Evolutionary conservation across 2,888 invertebrate genomes (phyloP).

Genomic region (Clanis bilineata): DNA sequence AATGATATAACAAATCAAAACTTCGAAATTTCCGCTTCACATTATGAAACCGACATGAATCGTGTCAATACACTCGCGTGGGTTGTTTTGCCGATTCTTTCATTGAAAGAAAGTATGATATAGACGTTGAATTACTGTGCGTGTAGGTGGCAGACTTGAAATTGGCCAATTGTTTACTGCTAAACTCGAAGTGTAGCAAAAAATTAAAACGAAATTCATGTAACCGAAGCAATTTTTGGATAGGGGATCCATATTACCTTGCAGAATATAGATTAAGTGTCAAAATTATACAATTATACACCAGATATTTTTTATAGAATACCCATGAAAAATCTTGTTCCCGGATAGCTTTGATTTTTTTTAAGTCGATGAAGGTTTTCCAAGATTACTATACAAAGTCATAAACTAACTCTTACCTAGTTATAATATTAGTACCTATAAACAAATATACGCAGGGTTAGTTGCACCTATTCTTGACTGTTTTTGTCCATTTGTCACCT

Average conservation of each 20-base stretch:
- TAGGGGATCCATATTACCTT: too few species aligned
- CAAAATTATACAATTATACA: too few species aligned
- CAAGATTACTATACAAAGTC: too few species aligned
- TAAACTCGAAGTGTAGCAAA: slow-evolving; percentile 16
- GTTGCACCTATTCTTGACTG: neutral
- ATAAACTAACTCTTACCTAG: too few species aligned
- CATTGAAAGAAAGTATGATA: slow-evolving; percentile 70
- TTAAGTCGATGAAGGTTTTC: too few species aligned
- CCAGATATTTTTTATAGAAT: too few species aligned
- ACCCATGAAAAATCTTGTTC: too few species aligned
- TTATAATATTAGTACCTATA: too few species aligned
- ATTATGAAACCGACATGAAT: slow-evolving; percentile 71
- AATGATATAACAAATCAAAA: slow-evolving; percentile 62
- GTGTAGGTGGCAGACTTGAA: slow-evolving; percentile 47
- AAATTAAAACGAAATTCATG: neutral
- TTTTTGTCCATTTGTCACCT: slow-evolving; percentile 1
- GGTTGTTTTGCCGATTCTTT: slow-evolving; percentile 61
- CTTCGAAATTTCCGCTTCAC: slow-evolving; percentile 60
- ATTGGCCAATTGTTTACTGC: slow-evolving; percentile 46
- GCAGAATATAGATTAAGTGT: too few species aligned
- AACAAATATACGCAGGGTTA: too few species aligned
- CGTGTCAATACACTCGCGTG: slow-evolving; percentile 67
- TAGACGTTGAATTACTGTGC: slow-evolving; percentile 16
- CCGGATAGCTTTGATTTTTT: too few species aligned
- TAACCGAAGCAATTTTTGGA: too few species aligned